phyloP scores from a whole-genome alignment of 2,113 vertebrate species.

The pig (Sus scrofa) region DNA sequence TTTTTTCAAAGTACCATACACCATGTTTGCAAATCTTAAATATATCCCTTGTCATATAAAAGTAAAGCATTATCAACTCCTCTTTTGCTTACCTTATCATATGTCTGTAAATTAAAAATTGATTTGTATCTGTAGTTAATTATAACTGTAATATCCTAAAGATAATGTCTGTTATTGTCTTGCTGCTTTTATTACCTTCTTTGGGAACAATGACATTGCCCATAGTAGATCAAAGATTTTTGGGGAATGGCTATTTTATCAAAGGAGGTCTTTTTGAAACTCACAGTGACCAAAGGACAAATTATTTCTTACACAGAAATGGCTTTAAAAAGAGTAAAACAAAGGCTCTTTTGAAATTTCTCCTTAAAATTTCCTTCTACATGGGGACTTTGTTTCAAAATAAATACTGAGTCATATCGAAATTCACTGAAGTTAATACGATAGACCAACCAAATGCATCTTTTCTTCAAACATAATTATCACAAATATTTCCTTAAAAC shows the following conservation, averaged over 20 bases:
- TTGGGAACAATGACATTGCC: slow-evolving; percentile 52
- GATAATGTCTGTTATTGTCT: slow-evolving; percentile 70
- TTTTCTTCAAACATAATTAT: slow-evolving; percentile 11
- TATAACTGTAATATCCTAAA: slow-evolving; percentile 47
- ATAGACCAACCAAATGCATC: background rate
- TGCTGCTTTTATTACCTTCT: slow-evolving; percentile 65
- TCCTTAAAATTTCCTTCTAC: slow-evolving; percentile 19
- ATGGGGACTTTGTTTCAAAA: slow-evolving; percentile 46
- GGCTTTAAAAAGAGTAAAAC: slow-evolving; percentile 29
- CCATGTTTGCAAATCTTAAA: background rate
- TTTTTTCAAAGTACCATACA: background rate
- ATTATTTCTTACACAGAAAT: slow-evolving; percentile 37
- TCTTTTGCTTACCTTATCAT: slow-evolving; percentile 47
- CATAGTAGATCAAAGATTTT: slow-evolving; percentile 49
- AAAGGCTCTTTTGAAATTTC: slow-evolving; percentile 52
- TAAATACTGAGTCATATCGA: slow-evolving; percentile 17
- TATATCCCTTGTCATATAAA: background rate
- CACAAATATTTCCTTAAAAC: background rate
- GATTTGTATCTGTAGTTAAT: slow-evolving; percentile 28
- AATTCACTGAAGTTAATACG: slow-evolving; percentile 10
- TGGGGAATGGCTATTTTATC: background rate
- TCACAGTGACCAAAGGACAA: slow-evolving; percentile 24
- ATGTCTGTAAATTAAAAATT: slow-evolving; percentile 53
- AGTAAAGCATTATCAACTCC: slow-evolving; percentile 51
- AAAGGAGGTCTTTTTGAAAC: slow-evolving; percentile 31